phyloP scores from a whole-genome alignment of 1,140 invertebrate genomes.

The Stratiolaelaps scimitus region DNA sequence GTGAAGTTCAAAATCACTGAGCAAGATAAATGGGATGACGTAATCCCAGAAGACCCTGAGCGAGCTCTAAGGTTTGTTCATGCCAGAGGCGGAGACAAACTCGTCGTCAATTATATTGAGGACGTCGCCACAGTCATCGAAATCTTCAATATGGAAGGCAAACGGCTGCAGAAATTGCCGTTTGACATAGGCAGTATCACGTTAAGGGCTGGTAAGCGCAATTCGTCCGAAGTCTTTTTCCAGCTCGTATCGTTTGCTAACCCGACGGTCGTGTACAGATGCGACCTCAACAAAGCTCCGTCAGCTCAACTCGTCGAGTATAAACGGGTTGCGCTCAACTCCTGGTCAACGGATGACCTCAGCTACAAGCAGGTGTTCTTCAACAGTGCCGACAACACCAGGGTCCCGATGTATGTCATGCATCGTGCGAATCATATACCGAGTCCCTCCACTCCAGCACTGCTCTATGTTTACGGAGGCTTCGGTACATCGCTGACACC shows the following conservation, averaged over 20 bases:
- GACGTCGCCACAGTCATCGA: slow-evolving; percentile 80
- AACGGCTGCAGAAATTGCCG: slow-evolving; percentile 56
- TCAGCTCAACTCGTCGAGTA: slow-evolving; percentile 14
- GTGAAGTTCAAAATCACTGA: slow-evolving; percentile 44
- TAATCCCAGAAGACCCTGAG: slow-evolving; percentile 70
- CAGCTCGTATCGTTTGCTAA: slow-evolving; percentile 84
- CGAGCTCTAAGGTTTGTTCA: slow-evolving; percentile 78
- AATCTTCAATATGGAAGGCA: slow-evolving; percentile 61
- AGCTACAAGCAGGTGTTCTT: slow-evolving; percentile 75
- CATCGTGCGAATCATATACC: slow-evolving; percentile 40
- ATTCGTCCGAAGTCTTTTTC: slow-evolving; percentile 81
- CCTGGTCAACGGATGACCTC: slow-evolving; percentile 37
- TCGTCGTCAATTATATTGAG: slow-evolving; percentile 79
- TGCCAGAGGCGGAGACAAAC: slow-evolving; percentile 66
- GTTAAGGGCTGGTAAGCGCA: slow-evolving; percentile 67
- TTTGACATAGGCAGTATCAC: slow-evolving; percentile 61
- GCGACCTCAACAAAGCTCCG: slow-evolving; percentile 50
- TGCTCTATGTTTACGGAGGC: slow-evolving; percentile 93
- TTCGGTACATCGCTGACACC: slow-evolving; percentile 87
- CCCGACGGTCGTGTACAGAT: slow-evolving; percentile 75
- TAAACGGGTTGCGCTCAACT: slow-evolving; percentile 36
- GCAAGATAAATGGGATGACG: slow-evolving; percentile 53
- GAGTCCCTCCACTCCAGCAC: slow-evolving; percentile 62
- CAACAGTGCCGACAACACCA: slow-evolving; percentile 81
- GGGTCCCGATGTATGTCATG: slow-evolving; percentile 96